These are phyloP conservation scores for Cherax destructor DNA, from an alignment of 1,140 invertebrate genomes.

Conservation along the genomic window DNA sequence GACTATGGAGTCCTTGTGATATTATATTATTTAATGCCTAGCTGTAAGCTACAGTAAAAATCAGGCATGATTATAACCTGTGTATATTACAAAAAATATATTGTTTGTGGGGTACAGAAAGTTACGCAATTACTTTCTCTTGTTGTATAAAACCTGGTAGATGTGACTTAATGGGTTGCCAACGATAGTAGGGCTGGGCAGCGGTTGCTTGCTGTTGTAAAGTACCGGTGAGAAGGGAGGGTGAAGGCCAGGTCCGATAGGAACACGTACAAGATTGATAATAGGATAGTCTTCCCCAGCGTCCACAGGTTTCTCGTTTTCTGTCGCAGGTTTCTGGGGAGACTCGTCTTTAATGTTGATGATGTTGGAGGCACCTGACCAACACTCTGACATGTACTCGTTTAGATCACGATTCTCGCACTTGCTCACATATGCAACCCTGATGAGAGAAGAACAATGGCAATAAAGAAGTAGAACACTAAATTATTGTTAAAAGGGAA, in stretches of 20 bases:
- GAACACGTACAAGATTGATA: conserved; percentile 43
- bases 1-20: too few relatives aligned
- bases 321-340: background rate
- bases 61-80: too few relatives aligned
- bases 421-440: conserved; percentile 39
- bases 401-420: conserved; percentile 26
- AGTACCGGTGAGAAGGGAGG: background rate
- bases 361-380: conserved; percentile 14
- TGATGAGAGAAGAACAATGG: background rate
- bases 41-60: too few relatives aligned
- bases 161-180: too few relatives aligned
- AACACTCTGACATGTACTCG: conserved; percentile 49
- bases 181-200: background rate
- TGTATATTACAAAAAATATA: too few relatives aligned
- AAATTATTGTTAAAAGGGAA: background rate
- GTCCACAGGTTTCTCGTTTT: background rate
- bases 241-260: background rate
- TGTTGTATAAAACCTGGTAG: too few relatives aligned
- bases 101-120: too few relatives aligned
- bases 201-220: background rate
- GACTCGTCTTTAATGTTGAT: conserved; percentile 19
- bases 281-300: conserved; percentile 31
- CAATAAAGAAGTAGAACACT: background rate
- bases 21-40: too few relatives aligned
- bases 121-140: too few relatives aligned